phyloP scores from a whole-genome alignment of 2,113 vertebrate species.

The Aegithalos caudatus region DNA sequence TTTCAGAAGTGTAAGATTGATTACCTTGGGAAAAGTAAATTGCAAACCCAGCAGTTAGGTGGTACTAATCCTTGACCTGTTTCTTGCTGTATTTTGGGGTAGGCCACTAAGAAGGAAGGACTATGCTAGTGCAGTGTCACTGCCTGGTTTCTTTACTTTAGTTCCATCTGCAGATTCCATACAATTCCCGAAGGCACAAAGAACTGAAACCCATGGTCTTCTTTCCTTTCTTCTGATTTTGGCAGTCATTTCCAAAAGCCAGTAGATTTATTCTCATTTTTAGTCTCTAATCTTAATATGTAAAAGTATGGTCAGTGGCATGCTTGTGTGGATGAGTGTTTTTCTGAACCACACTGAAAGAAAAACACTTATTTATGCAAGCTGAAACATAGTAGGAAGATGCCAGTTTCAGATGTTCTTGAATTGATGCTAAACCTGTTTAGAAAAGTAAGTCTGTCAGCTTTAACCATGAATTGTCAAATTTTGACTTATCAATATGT shows the following conservation, averaged over 20 bases:
- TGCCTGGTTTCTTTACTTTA: neutral
- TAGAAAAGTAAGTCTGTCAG: neutral
- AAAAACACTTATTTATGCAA: neutral
- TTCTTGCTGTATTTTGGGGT: neutral
- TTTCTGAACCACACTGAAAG: neutral
- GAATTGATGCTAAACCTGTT: neutral
- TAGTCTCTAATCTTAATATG: neutral
- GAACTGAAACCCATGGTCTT: neutral
- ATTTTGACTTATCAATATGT: neutral
- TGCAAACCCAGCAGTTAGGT: neutral
- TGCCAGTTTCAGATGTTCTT: neutral
- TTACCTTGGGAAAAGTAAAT: neutral
- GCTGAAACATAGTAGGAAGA: neutral
- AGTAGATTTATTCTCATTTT: neutral
- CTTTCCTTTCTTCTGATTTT: neutral
- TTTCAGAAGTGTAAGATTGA: neutral
- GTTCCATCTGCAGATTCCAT: neutral
- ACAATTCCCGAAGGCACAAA: neutral
- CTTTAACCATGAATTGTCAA: neutral
- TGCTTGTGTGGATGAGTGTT: neutral
- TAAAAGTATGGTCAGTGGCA: neutral
- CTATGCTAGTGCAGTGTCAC: neutral
- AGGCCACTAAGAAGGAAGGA: neutral
- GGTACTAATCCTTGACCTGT: neutral
- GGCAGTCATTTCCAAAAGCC: neutral